These are phyloP conservation scores for Magallana ariakensis DNA, from an alignment of 1,140 invertebrate genomes.

Conservation along the genomic window DNA sequence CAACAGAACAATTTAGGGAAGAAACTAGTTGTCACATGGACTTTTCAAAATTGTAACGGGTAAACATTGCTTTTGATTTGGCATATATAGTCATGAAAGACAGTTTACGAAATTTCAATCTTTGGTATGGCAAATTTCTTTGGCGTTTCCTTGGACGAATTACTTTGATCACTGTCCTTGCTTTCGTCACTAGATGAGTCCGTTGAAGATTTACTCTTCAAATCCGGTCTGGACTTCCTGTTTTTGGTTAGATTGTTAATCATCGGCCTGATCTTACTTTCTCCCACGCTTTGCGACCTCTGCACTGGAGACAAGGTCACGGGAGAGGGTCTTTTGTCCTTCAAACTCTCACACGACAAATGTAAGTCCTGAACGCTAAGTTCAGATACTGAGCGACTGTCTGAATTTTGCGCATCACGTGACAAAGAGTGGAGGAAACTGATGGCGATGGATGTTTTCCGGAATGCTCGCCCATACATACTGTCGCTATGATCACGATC, in stretches of 20 bases:
- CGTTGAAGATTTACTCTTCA: conserved; percentile 6
- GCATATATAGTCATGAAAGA: neutral
- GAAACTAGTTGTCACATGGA: neutral
- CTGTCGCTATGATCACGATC: conserved; percentile 64
- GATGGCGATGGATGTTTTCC: conserved; percentile 67
- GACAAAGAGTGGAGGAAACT: conserved; percentile 61
- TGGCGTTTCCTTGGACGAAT: neutral
- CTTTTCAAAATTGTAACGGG: neutral
- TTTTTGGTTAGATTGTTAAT: conserved; percentile 2
- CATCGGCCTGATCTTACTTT: neutral
- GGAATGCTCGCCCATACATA: conserved; percentile 71
- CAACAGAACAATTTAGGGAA: neutral
- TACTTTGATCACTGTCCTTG: conserved; percentile 8
- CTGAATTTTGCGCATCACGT: conserved; percentile 43
- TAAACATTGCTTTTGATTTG: conserved; percentile 5
- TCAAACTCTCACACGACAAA: conserved; percentile 55
- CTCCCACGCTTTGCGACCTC: neutral
- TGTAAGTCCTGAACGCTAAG: conserved; percentile 52
- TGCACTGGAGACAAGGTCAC: conserved; percentile 3
- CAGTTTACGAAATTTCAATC: conserved; percentile 3
- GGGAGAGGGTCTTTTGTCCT: conserved; percentile 20
- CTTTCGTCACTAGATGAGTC: conserved; percentile 19
- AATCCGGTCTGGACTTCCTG: neutral
- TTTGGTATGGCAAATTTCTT: conserved; percentile 21
- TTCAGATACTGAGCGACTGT: conserved; percentile 51